Base-by-base conservation (phyloP, 2,888 invertebrate genomes). In the Xanthia togata region DNA sequence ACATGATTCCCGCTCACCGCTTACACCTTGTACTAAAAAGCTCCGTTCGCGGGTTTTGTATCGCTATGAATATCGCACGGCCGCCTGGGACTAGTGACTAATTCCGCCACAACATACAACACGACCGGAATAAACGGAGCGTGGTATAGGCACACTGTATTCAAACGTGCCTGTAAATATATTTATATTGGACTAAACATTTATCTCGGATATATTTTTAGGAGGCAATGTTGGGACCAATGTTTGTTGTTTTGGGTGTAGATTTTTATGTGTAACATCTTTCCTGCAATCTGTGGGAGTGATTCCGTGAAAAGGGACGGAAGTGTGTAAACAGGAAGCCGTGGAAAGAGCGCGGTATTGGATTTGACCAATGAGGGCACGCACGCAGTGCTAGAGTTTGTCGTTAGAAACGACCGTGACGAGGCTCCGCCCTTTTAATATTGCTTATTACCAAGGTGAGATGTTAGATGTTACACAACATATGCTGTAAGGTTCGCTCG, bases 41-140 rank as follows among this genome's bases (percentile, higher is more conserved):
- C 26, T 75, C 9, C 35, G 64, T 38, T 63, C 63, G 69, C 74
- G 86, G 79, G 76, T 81, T 83, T 79, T 78, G 85, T 82, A 71
- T 70, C 68, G 63, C 82, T 82, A 76, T 82, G 82, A 90, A 92
- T 93, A 92, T 90, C 89, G 83, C 83, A 86, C 86, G 87, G 87
- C 85, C 89, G 73, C 87, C 50, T 35, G 91, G 91, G 90, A 89
- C 81, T 75, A 74, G 88, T 89, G 91, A 90, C 93, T 91, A 92
- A 93, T 92, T 90, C 89, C 79, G 85, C 91, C 90, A 79, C 91
- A 91, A 88, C 90, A 76, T 83, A 91, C 88, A 84, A 82, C 81
- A 82, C 79, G 76, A 70, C 78, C 83, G 69, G 78, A 87, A 87
- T 82, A 85, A 80, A 86, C 86, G 79, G 84, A 82, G 81, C 85